Conservation (phyloP, 1,140 invertebrate genomes). For the Drosophila subpulchrella region DNA sequence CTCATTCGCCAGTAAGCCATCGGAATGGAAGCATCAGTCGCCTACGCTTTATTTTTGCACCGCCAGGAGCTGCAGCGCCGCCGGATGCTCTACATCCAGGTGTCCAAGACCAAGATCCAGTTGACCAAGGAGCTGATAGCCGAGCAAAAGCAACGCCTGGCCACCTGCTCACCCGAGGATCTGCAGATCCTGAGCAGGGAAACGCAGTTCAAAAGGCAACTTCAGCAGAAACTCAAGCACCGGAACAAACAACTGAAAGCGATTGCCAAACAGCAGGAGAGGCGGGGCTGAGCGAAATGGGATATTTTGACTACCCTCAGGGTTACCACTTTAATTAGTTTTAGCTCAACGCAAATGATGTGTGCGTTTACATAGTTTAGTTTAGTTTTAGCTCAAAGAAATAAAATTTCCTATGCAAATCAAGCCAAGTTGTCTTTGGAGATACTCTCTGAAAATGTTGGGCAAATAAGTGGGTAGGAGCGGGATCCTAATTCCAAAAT, state of each 20-base stretch:
- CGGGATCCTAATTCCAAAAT: too few relatives aligned
- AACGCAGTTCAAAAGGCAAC: constrained; percentile 47
- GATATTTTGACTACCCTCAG: constrained; percentile 1
- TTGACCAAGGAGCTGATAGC: constrained; percentile 56
- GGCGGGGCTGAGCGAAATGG: constrained; percentile 17
- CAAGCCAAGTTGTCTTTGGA: constrained; percentile 21
- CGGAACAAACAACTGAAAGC: constrained; percentile 50
- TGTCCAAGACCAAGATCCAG: constrained; percentile 59
- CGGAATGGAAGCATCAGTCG: constrained; percentile 52
- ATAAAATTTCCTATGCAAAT: constrained; percentile 62
- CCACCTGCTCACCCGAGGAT: constrained; percentile 55
- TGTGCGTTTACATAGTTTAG: constrained; percentile 32
- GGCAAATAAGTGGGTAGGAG: background rate
- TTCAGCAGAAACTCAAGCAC: constrained; percentile 55
- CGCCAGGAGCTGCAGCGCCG: constrained; percentile 64
- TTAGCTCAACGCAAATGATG: constrained; percentile 44
- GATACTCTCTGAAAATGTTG: background rate
- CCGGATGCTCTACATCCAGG: constrained; percentile 24
- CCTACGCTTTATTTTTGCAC: constrained; percentile 68
- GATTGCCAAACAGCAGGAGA: constrained; percentile 28
- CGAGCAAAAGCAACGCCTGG: constrained; percentile 46
- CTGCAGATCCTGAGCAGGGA: constrained; percentile 58
- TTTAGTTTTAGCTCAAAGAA: constrained; percentile 45
- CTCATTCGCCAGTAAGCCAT: constrained; percentile 30
- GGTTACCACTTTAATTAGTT: constrained; percentile 35